These are phyloP conservation scores for Bufo gargarizans DNA, from an alignment of 2,113 vertebrate species.

Conservation along the genomic window DNA sequence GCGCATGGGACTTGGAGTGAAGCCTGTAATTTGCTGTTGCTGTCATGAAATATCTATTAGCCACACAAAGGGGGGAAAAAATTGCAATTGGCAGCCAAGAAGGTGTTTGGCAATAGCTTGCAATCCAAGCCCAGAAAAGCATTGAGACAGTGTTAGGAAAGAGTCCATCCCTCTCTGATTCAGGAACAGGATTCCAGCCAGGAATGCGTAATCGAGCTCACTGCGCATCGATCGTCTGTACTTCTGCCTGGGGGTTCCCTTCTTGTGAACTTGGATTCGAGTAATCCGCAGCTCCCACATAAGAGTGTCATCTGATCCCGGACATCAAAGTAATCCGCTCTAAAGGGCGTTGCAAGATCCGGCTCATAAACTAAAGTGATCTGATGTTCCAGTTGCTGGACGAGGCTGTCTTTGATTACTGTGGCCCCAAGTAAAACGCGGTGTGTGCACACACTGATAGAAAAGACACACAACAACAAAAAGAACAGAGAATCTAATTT, in stretches of 20 bases:
- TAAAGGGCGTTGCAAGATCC: conserved; percentile 19
- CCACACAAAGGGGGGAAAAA: conserved; percentile 67
- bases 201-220: conserved; percentile 92
- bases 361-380: background rate
- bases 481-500: background rate
- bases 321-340: conserved; percentile 31
- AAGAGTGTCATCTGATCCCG: conserved; percentile 10
- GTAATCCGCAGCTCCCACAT: conserved; percentile 1
- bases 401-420: background rate
- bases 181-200: conserved; percentile 81
- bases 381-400: conserved; percentile 30
- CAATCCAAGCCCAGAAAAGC: conserved; percentile 76
- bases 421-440: background rate
- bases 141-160: conserved; percentile 67
- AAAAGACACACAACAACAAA: conserved; percentile 1
- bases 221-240: conserved; percentile 87
- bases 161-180: conserved; percentile 74
- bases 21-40: conserved; percentile 71
- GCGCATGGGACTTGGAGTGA: conserved; percentile 66
- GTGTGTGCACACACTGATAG: background rate
- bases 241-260: conserved; percentile 62
- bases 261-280: conserved; percentile 73
- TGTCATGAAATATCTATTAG: conserved; percentile 76
- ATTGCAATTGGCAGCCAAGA: conserved; percentile 72
- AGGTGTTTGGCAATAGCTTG: conserved; percentile 77